Conservation (phyloP, 1,140 invertebrate species). For the Laupala kohalensis region DNA sequence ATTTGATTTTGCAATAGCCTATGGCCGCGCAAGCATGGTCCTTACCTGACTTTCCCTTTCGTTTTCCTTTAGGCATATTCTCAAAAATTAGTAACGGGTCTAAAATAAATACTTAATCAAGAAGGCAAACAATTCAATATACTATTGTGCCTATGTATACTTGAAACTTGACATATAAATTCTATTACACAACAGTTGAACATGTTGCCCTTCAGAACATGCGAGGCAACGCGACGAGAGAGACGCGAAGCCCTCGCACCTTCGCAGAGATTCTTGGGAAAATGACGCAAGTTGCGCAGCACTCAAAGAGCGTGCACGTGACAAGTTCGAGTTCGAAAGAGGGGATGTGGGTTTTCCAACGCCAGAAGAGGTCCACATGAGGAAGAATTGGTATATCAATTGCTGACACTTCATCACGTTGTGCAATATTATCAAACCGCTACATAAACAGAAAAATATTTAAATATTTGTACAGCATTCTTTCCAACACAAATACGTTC, state of each 20-base stretch:
- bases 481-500: too few species aligned
- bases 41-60: conserved; percentile 16
- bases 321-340: too few species aligned
- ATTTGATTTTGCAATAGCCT: background rate
- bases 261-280: conserved; percentile 8
- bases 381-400: too few species aligned
- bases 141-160: conserved; percentile 12
- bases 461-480: too few species aligned
- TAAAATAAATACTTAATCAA: conserved; percentile 15
- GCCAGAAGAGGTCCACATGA: too few species aligned
- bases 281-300: background rate
- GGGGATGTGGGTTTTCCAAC: too few species aligned
- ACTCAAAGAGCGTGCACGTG: too few species aligned
- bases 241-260: background rate
- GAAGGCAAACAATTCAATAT: conserved; percentile 16
- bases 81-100: conserved; percentile 5
- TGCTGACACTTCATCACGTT: too few species aligned
- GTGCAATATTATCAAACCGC: too few species aligned
- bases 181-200: conserved; percentile 11
- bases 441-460: too few species aligned
- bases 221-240: conserved; percentile 5
- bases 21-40: conserved; percentile 5
- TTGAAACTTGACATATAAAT: conserved; percentile 15
- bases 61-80: conserved; percentile 16
- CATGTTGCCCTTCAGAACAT: conserved; percentile 14